Percentiles rank a stretch among this genome's conserved stretches.
Conservation (phyloP, 2,797 vertebrate species). For the Sebastes itinus region DNA sequence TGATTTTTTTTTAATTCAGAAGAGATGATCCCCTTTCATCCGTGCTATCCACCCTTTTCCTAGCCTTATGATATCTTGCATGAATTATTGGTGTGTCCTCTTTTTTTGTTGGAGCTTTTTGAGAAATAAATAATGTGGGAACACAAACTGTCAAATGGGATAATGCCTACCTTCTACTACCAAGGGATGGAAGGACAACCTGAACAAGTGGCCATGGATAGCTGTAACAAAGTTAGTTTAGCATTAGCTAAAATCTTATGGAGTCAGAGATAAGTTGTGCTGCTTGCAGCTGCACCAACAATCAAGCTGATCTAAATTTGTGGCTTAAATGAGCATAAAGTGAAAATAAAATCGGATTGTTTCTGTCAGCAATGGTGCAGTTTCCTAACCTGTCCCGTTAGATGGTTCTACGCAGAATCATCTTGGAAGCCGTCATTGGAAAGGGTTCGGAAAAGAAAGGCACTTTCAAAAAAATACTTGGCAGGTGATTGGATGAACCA, state of each 20-base stretch:
- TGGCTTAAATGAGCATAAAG: neutral
- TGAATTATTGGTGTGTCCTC: slow-evolving; percentile 8
- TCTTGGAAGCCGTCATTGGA: too few species aligned
- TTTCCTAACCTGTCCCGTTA: neutral
- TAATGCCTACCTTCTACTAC: neutral
- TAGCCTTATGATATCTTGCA: neutral
- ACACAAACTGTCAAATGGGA: slow-evolving; percentile 8
- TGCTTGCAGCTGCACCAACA: neutral
- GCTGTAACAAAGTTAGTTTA: neutral
- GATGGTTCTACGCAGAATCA: too few species aligned
- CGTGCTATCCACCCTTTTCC: slow-evolving; percentile 26
- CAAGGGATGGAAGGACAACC: neutral
- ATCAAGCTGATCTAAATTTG: neutral
- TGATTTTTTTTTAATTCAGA: slow-evolving; percentile 22
- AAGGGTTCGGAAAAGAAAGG: too few species aligned
- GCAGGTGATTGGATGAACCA: too few species aligned
- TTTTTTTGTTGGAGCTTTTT: neutral
- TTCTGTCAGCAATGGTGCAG: neutral
- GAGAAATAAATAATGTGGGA: slow-evolving; percentile 11
- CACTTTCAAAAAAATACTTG: too few species aligned
- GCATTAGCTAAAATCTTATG: neutral
- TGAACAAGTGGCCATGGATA: neutral
- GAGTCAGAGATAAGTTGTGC: neutral
- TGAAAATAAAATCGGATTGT: neutral
- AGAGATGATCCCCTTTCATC: slow-evolving; percentile 22